Percentiles rank a stretch among this genome's conserved stretches.
phyloP scores from a whole-genome alignment of 2,113 vertebrate species.

The Macaca fascicularis region DNA sequence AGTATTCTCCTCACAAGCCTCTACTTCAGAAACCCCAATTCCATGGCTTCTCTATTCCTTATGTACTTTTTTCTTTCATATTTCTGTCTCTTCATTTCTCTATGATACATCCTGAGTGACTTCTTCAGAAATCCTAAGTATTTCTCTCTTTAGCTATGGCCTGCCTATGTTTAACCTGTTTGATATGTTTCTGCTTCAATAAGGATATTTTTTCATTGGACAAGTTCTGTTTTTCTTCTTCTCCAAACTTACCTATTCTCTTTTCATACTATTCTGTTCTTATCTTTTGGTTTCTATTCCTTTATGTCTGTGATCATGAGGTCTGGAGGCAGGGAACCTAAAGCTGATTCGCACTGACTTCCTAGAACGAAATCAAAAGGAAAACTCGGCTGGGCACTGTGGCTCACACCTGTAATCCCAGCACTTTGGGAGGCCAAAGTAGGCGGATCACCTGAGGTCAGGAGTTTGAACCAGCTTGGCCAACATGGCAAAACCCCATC shows the following conservation, averaged over 20 bases:
- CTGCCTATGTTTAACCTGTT: not conserved
- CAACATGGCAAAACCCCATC: no score
- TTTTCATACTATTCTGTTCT: not conserved
- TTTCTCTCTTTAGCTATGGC: not conserved
- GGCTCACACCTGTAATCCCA: no score
- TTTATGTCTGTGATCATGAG: not conserved
- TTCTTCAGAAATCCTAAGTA: not conserved
- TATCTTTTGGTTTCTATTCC: not conserved
- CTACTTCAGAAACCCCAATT: not conserved
- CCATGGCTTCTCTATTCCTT: not conserved
- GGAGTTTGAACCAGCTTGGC: no score
- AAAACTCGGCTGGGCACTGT: no score
- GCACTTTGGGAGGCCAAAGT: no score
- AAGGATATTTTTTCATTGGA: not conserved
- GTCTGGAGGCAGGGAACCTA: no score
- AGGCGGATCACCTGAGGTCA: no score
- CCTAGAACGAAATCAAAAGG: no score
- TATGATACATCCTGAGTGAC: not conserved
- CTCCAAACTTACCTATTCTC: not conserved
- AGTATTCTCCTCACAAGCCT: not conserved
- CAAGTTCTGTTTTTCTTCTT: not conserved
- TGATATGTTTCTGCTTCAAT: not conserved
- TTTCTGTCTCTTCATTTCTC: constrained; percentile 7
- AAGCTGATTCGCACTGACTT: no score
- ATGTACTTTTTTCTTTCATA: not conserved